These are phyloP conservation scores for Danio aesculapii DNA, from an alignment of 2,797 vertebrate species.

Conservation along the genomic window DNA sequence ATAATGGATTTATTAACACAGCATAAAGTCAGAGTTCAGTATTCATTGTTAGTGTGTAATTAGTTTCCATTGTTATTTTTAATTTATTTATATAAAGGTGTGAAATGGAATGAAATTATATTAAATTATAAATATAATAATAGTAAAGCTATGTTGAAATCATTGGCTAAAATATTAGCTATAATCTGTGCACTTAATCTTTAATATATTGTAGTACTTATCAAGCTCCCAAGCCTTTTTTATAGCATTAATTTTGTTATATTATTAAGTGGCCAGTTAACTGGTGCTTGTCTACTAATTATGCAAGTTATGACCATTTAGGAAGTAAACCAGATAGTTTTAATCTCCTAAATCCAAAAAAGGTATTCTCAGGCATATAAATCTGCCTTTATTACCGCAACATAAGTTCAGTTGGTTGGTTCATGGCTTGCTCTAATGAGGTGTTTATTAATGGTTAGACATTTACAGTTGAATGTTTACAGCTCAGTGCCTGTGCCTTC, in stretches of 20 bases:
- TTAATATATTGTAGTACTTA: too few species aligned
- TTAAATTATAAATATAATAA: too few species aligned
- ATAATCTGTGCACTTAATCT: too few species aligned
- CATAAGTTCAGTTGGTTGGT: background rate
- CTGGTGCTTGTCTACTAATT: background rate
- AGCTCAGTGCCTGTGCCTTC: slow-evolving; percentile 7
- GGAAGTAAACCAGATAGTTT: background rate
- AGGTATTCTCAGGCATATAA: background rate
- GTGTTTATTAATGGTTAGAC: slow-evolving; percentile 36
- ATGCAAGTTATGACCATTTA: background rate
- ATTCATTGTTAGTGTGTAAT: too few species aligned
- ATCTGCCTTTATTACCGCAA: slow-evolving; percentile 2
- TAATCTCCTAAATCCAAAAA: background rate
- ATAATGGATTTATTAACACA: too few species aligned
- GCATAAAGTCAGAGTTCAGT: too few species aligned
- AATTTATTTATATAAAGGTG: too few species aligned
- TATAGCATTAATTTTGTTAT: background rate
- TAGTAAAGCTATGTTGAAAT: too few species aligned
- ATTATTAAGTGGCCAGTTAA: background rate
- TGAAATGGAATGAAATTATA: too few species aligned
- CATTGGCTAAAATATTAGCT: too few species aligned
- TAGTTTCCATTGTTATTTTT: too few species aligned
- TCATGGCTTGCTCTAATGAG: slow-evolving; percentile 2
- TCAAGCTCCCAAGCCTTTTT: background rate
- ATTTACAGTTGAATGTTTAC: slow-evolving; percentile 12